Percentiles rank a stretch among this genome's conserved stretches.
Conservation (phyloP, 2,888 invertebrate genomes). For the Trachelus troglodyta region DNA sequence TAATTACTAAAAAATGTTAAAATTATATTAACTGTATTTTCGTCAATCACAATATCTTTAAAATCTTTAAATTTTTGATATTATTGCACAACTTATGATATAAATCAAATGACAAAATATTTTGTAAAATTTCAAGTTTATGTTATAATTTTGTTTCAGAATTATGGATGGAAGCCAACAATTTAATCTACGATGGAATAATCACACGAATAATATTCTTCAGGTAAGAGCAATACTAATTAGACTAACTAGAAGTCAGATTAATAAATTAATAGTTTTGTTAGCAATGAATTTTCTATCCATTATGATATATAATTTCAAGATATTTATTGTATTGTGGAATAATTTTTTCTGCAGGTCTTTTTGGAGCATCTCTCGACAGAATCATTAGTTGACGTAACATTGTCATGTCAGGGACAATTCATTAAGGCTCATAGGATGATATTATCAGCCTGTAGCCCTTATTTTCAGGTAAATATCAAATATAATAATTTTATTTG, state of each 20-base stretch:
- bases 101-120: slow-evolving; percentile 1
- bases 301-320: not conserved
- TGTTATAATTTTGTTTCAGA: slow-evolving; percentile 3
- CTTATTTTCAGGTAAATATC: slow-evolving; percentile 65
- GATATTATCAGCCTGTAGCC: slow-evolving; percentile 68
- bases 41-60: not conserved
- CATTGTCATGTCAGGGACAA: slow-evolving; percentile 67
- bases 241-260: not conserved
- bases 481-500: not conserved
- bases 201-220: slow-evolving; percentile 67
- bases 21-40: not conserved
- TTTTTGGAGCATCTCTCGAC: slow-evolving; percentile 65
- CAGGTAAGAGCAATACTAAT: slow-evolving; percentile 46
- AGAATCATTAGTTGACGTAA: slow-evolving; percentile 67
- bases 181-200: slow-evolving; percentile 69
- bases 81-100: not conserved
- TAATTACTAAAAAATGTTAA: not conserved
- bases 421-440: slow-evolving; percentile 68
- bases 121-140: not conserved
- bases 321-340: not conserved
- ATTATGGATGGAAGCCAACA: slow-evolving; percentile 44
- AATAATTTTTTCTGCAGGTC: slow-evolving; percentile 43
- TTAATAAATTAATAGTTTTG: not conserved
- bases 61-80: not conserved
- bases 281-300: not conserved